Base-by-base conservation (phyloP, 1,140 invertebrate species). In the Tenebrio molitor region DNA sequence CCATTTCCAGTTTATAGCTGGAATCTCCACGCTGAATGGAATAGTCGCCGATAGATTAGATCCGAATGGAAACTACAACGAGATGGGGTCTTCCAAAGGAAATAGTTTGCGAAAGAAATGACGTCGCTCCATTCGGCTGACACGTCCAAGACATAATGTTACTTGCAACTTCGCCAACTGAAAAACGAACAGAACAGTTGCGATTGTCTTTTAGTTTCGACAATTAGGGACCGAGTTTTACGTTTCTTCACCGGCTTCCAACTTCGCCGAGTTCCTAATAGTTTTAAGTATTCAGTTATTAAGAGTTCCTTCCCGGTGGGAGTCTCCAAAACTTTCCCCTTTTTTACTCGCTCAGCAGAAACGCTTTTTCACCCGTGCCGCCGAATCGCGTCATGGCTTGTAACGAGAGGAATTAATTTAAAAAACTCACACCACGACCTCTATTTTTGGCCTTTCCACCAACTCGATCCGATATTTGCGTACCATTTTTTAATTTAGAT, bases 1-100 rank as follows among this genome's bases (percentile, higher is more conserved):
- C 66, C 41, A 69, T 69, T 69, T 34, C 44, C 66, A 69, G 66
- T 69, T 69, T 50, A 50, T 50, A 34, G 41, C 66, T 2, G 10
- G 66, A 50, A 50, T 69, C 66, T 69, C 23, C 16, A 34, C 39
- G 25, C 44, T 19, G 25, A 69, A 44, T 29, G 14, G 36, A 69
- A 65, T 65, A 39, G 39, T 65, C 39, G 25, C 1, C 62, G 19
- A 65, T 65, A 65, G 62, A 65, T 65, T 65, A 25, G 25, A 58
- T 58, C 7, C 6, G 23, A 58, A 25, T 10, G 50, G 23, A 58
- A 58, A 58, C 50, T 58, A 58, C 50, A 58, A 58, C 29, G 50
- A 23, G 12, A 58, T 14, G 21, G 50, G 23, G 8, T 58, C 8
- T 58, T 58, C 50, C 23, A 58, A 29, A 5, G 50, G 50, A 50